These are phyloP conservation scores for Panurus biarmicus DNA, from an alignment of 2,113 vertebrate genomes.

Conservation along the genomic window DNA sequence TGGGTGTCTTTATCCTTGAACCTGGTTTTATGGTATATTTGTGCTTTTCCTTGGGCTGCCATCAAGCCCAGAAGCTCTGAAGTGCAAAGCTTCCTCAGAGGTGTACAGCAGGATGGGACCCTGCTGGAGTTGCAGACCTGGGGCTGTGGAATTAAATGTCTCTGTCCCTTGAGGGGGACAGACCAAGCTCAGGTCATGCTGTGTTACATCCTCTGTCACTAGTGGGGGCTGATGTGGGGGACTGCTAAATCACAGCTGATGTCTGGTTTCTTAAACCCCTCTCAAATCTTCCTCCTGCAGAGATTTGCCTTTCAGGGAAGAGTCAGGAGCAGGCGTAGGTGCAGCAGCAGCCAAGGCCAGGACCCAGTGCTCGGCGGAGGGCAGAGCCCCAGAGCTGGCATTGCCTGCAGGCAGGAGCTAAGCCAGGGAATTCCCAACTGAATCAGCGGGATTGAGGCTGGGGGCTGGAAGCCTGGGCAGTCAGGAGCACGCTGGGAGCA, in stretches of 20 bases:
- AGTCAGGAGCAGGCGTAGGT: background rate
- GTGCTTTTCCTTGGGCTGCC: background rate
- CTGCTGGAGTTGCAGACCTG: background rate
- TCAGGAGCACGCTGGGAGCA: rapidly evolving
- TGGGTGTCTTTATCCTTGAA: background rate
- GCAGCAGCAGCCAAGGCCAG: background rate
- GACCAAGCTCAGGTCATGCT: background rate
- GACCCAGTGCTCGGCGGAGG: background rate
- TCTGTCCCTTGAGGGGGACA: background rate
- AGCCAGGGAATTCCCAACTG: background rate
- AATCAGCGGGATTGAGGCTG: background rate
- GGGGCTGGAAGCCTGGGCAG: background rate
- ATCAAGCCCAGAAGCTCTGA: background rate
- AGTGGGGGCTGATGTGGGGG: background rate
- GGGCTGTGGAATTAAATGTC: background rate
- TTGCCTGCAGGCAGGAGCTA: background rate
- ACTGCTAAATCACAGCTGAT: background rate
- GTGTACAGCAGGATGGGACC: background rate
- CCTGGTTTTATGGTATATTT: background rate
- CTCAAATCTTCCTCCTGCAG: background rate
- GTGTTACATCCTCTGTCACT: background rate
- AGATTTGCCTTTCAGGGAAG: background rate
- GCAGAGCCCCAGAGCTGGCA: background rate
- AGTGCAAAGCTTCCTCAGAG: background rate
- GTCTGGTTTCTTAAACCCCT: background rate